phyloP scores from a whole-genome alignment of 1,140 invertebrate species.

The Myzus persicae region DNA sequence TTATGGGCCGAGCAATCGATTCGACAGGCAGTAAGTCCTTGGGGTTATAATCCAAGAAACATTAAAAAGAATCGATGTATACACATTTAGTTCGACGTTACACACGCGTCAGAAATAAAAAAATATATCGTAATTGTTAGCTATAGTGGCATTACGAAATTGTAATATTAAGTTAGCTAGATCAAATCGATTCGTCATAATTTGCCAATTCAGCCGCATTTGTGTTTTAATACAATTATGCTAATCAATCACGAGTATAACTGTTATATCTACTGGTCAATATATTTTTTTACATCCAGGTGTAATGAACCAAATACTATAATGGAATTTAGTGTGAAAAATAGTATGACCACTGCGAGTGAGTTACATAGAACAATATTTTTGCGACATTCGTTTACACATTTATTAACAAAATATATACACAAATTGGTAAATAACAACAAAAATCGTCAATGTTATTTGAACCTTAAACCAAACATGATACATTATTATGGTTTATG shows the following conservation, averaged over 20 bases:
- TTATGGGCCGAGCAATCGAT: conserved; percentile 47
- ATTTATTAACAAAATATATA: not conserved
- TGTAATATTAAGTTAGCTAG: conserved; percentile 58
- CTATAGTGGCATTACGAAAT: conserved; percentile 28
- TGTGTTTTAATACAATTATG: conserved; percentile 44
- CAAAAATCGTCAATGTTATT: not conserved
- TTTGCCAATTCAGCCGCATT: conserved; percentile 41
- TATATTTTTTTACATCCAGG: conserved; percentile 7
- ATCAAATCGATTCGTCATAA: conserved; percentile 59
- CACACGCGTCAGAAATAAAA: not conserved
- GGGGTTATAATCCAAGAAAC: conserved; percentile 50
- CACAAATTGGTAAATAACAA: conserved; percentile 3
- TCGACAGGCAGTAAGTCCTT: conserved; percentile 45
- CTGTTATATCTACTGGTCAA: conserved; percentile 10
- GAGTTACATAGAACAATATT: not conserved
- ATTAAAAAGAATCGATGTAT: conserved; percentile 39
- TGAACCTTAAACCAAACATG: not conserved
- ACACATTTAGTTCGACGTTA: not conserved
- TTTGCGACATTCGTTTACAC: not conserved
- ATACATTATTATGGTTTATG: not conserved
- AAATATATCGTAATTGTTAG: conserved; percentile 44
- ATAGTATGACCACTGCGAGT: not conserved
- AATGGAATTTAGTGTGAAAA: conserved; percentile 34
- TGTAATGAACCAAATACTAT: conserved; percentile 49
- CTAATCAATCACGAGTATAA: conserved; percentile 31